phyloP scores from a whole-genome alignment of 2,797 vertebrate genomes.

The Somateria mollissima region DNA sequence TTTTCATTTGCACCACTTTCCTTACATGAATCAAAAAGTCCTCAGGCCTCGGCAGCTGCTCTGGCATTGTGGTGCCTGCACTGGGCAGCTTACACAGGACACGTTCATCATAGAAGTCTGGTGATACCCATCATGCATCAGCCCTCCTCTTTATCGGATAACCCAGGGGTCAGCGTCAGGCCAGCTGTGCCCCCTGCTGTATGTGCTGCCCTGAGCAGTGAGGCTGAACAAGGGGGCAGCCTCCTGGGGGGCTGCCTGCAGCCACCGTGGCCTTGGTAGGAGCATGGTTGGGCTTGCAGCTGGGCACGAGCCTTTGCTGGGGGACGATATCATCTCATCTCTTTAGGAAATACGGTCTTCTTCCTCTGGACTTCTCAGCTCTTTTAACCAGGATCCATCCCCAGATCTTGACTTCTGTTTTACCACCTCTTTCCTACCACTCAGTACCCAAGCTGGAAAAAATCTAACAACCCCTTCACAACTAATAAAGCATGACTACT shows the following conservation, averaged over 20 bases:
- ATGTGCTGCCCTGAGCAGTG: not conserved
- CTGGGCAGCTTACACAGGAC: not conserved
- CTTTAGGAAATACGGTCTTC: not conserved
- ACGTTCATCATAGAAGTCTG: not conserved
- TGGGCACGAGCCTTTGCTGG: not conserved
- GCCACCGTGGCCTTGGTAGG: not conserved
- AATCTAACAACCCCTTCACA: not conserved
- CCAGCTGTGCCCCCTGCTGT: not conserved
- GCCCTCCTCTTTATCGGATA: not conserved
- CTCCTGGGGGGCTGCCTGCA: not conserved
- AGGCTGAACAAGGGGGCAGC: not conserved
- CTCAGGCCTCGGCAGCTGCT: not conserved
- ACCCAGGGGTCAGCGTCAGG: not conserved
- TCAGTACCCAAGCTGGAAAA: not conserved
- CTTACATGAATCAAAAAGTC: not conserved
- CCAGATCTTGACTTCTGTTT: not conserved
- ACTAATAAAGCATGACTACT: not conserved
- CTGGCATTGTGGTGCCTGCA: not conserved
- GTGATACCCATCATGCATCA: not conserved
- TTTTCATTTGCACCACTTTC: not conserved
- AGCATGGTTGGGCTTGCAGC: not conserved
- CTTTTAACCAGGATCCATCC: not conserved
- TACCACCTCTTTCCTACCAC: not conserved
- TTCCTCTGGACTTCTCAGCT: not conserved
- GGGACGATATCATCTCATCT: not conserved